Percentiles rank a stretch among this genome's conserved stretches.
Evolutionary conservation across 1,140 invertebrate species (phyloP).

Genomic region (Tetragnatha versicolor): DNA sequence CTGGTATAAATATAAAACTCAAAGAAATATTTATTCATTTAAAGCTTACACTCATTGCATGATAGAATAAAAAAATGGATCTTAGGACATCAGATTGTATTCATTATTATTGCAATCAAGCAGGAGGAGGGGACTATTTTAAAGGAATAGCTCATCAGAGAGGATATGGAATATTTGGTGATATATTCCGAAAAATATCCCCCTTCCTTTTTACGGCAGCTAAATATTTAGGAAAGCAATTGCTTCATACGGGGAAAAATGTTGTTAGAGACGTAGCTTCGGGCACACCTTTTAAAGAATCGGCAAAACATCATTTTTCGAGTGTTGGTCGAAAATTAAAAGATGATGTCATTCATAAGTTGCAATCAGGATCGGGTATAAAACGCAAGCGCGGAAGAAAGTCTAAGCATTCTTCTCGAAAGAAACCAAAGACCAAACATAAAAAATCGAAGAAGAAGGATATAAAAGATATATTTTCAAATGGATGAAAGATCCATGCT

Average conservation of each 20-base stretch:
- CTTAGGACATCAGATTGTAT: not conserved
- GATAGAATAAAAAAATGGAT: not conserved
- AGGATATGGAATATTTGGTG: constrained; percentile 8
- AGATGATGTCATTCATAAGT: constrained; percentile 8
- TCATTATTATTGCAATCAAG: not conserved
- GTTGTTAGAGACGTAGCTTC: not conserved
- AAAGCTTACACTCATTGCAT: not conserved
- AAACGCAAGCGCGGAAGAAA: constrained; percentile 11
- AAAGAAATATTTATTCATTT: not conserved
- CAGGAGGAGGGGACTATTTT: not conserved
- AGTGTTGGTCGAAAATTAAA: not conserved
- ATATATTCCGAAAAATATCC: not conserved
- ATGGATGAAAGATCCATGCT: not conserved
- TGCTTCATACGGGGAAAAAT: not conserved
- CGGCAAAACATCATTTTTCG: constrained; percentile 1
- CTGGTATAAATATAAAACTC: no score
- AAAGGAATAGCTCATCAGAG: not conserved
- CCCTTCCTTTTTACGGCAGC: not conserved
- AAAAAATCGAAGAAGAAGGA: no score
- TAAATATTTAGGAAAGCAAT: not conserved
- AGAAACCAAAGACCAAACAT: no score
- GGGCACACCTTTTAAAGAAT: constrained; percentile 7
- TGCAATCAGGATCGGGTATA: constrained; percentile 14
- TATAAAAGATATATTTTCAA: not conserved
- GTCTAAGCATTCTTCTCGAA: not conserved